phyloP scores from a whole-genome alignment of 2,113 vertebrate genomes.

The Lichenostomus cassidix region DNA sequence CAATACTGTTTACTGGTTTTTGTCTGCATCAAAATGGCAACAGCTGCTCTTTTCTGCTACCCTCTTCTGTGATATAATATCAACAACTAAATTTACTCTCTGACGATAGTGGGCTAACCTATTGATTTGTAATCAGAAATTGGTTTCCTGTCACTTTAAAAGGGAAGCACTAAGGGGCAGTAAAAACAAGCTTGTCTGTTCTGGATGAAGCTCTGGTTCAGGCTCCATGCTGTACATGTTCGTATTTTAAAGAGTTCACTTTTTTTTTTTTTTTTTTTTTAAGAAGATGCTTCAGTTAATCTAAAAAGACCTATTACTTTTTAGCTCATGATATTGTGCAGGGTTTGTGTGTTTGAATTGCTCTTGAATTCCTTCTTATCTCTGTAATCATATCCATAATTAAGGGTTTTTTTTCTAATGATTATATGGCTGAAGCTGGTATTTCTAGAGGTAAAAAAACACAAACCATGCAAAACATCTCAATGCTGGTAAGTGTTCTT shows the following conservation, averaged over 20 bases:
- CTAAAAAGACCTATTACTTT: neutral
- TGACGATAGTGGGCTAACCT: slow-evolving; percentile 28
- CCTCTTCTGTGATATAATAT: neutral
- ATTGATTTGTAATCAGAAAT: slow-evolving; percentile 76
- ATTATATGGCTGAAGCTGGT: neutral
- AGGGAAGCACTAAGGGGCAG: slow-evolving; percentile 74
- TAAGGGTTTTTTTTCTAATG: neutral
- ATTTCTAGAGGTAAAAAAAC: slow-evolving; percentile 8
- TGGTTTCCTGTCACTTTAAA: slow-evolving; percentile 79
- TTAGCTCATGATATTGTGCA: neutral
- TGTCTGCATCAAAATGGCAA: neutral
- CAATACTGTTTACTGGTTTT: neutral
- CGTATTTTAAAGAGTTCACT: neutral
- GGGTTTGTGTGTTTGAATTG: neutral
- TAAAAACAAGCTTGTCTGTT: slow-evolving; percentile 71
- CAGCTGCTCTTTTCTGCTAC: neutral
- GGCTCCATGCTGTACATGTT: neutral
- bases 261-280: neutral
- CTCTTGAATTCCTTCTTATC: neutral
- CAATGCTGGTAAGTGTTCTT: neutral
- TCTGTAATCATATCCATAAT: neutral
- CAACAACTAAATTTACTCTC: neutral
- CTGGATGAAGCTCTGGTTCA: slow-evolving; percentile 46
- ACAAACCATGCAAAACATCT: neutral
- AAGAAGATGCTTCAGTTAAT: neutral